A percentile compares a stretch with the other conserved stretches of the same genome.
phyloP scores from a whole-genome alignment of 2,888 invertebrate species.

The Tolmerus cingulatus region DNA sequence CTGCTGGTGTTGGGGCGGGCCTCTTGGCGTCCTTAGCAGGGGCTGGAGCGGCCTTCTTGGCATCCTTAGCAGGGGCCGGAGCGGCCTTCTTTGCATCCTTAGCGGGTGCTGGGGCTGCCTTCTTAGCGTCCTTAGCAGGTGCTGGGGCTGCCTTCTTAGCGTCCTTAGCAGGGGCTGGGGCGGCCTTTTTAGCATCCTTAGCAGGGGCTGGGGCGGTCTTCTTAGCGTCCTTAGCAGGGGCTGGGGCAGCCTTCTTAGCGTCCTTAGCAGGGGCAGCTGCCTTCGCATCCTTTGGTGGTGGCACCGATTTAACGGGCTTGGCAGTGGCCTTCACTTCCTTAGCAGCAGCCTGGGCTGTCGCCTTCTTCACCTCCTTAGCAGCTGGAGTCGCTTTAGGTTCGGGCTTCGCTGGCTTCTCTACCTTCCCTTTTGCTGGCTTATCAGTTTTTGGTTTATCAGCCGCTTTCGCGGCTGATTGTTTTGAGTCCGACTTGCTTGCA shows the following conservation, averaged over 20 bases:
- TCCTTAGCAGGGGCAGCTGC: constrained; percentile 65
- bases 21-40: constrained; percentile 4
- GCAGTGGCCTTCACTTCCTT: constrained; percentile 50
- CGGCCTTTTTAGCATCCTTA: background rate
- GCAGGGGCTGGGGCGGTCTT: constrained; percentile 57
- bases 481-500: constrained; percentile 60
- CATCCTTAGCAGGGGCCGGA: constrained; percentile 24
- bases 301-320: constrained; percentile 37
- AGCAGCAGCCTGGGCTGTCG: constrained; percentile 54
- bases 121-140: constrained; percentile 54
- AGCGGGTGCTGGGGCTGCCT: constrained; percentile 53
- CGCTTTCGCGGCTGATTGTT: constrained; percentile 54
- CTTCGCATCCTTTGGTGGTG: constrained; percentile 58
- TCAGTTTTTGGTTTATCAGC: constrained; percentile 56
- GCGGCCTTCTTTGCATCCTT: constrained; percentile 58
- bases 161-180: constrained; percentile 22
- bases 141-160: constrained; percentile 59
- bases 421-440: constrained; percentile 60
- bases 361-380: constrained; percentile 61
- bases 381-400: constrained; percentile 60
- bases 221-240: constrained; percentile 44
- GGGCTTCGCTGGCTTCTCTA: constrained; percentile 59
- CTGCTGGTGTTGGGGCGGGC: constrained; percentile 50
- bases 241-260: constrained; percentile 63
- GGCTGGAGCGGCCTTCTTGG: constrained; percentile 59